Conservation (phyloP, 1,140 invertebrate species). For the Microplitis demolitor region DNA sequence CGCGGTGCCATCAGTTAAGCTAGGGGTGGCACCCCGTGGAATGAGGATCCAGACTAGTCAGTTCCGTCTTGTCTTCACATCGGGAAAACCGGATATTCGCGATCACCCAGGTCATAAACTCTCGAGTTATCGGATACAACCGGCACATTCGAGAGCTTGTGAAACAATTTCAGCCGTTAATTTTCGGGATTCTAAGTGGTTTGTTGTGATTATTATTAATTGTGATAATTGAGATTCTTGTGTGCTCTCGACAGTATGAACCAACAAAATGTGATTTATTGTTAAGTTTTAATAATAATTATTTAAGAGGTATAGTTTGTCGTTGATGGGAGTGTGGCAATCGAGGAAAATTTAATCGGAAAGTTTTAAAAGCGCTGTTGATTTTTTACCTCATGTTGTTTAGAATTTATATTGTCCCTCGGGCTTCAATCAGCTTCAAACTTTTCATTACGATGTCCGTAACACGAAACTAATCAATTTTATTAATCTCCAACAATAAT, state of each 20-base stretch:
- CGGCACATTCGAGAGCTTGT: no score
- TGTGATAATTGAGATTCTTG: no score
- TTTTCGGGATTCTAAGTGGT: no score
- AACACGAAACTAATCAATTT: conserved; percentile 1
- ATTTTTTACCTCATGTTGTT: no score
- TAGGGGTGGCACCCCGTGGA: conserved; percentile 42
- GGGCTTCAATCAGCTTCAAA: no score
- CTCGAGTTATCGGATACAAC: conserved; percentile 30
- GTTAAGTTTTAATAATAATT: background rate
- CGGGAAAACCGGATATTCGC: conserved; percentile 39
- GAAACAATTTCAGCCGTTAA: no score
- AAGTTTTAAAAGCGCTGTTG: background rate
- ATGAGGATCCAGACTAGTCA: conserved; percentile 40
- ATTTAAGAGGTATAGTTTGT: background rate
- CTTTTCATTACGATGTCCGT: no score
- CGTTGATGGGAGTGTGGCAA: background rate
- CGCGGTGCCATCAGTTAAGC: conserved; percentile 34
- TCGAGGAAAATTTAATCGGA: background rate
- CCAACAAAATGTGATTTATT: no score
- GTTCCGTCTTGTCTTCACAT: conserved; percentile 45
- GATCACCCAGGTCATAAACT: conserved; percentile 34
- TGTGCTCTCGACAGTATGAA: no score
- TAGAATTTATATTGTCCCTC: no score
- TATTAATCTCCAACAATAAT: background rate
- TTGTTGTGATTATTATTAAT: no score